phyloP scores from a whole-genome alignment of 1,140 invertebrate species.

The Orussus abietinus region DNA sequence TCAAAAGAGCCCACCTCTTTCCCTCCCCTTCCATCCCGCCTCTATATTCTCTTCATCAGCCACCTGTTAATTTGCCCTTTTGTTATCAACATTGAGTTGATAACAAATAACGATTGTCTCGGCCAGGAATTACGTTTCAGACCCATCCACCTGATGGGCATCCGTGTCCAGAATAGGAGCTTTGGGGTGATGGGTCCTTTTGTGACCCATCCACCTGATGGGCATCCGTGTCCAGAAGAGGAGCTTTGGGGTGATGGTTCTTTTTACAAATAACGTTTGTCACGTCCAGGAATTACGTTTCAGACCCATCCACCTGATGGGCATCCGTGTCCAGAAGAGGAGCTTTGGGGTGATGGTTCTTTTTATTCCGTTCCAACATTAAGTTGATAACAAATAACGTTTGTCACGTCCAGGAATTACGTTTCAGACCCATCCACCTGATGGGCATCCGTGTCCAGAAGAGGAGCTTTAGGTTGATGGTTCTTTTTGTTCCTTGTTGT shows the following conservation, averaged over 20 bases:
- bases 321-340: slow-evolving; percentile 9
- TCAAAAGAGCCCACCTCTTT: background rate
- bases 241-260: too few relatives aligned
- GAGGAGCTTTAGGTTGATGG: too few relatives aligned
- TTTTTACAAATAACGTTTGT: background rate
- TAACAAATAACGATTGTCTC: background rate
- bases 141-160: slow-evolving; percentile 9
- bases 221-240: slow-evolving; percentile 8
- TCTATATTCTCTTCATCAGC: slow-evolving; percentile 2
- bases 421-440: slow-evolving; percentile 12
- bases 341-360: too few relatives aligned
- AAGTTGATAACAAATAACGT: background rate
- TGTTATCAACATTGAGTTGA: slow-evolving; percentile 3
- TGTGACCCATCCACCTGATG: slow-evolving; percentile 10
- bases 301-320: slow-evolving; percentile 10
- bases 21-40: background rate
- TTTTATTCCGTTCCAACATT: too few relatives aligned
- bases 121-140: slow-evolving; percentile 7
- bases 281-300: slow-evolving; percentile 8
- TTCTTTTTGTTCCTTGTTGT: too few relatives aligned
- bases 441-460: slow-evolving; percentile 8
- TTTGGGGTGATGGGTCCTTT: too few relatives aligned
- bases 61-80: background rate
- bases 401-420: slow-evolving; percentile 2
- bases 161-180: slow-evolving; percentile 8